Percentiles rank a stretch among this genome's conserved stretches.
These are phyloP conservation scores for Pheosia tremula DNA, from an alignment of 2,888 invertebrate genomes.

Conservation along the genomic window DNA sequence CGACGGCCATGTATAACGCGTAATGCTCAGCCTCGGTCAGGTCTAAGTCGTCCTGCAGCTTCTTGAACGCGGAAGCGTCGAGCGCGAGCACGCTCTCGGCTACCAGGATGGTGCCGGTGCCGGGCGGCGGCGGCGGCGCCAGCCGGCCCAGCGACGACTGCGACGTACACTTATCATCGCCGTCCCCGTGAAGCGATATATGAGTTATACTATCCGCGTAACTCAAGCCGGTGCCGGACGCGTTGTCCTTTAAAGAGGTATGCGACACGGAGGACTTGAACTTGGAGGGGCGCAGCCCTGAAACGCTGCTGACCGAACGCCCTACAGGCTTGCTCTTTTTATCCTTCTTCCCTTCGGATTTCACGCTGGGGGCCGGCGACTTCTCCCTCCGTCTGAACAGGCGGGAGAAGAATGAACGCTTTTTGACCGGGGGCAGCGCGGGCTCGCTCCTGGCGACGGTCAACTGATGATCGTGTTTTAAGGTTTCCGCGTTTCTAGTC, in stretches of 20 bases:
- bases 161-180: slow-evolving; percentile 65
- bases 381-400: slow-evolving; percentile 74
- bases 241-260: slow-evolving; percentile 72
- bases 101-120: slow-evolving; percentile 84
- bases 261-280: slow-evolving; percentile 74
- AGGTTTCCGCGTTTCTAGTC: slow-evolving; percentile 51
- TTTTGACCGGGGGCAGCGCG: slow-evolving; percentile 74
- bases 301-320: slow-evolving; percentile 85
- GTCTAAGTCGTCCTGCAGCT: slow-evolving; percentile 85
- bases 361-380: slow-evolving; percentile 76
- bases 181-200: slow-evolving; percentile 87
- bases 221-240: slow-evolving; percentile 69
- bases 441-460: slow-evolving; percentile 70
- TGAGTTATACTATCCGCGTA: slow-evolving; percentile 86
- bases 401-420: slow-evolving; percentile 77
- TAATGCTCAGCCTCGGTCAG: slow-evolving; percentile 95
- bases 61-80: slow-evolving; percentile 69
- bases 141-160: slow-evolving; percentile 56
- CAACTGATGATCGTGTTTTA: slow-evolving; percentile 46
- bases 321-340: slow-evolving; percentile 76
- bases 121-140: slow-evolving; percentile 76
- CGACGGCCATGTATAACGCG: slow-evolving; percentile 93
- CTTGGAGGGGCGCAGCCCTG: slow-evolving; percentile 82
- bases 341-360: slow-evolving; percentile 63
- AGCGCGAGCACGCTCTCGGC: slow-evolving; percentile 81